Base-by-base conservation (phyloP, 2,113 vertebrate genomes). In the Gulo gulo region DNA sequence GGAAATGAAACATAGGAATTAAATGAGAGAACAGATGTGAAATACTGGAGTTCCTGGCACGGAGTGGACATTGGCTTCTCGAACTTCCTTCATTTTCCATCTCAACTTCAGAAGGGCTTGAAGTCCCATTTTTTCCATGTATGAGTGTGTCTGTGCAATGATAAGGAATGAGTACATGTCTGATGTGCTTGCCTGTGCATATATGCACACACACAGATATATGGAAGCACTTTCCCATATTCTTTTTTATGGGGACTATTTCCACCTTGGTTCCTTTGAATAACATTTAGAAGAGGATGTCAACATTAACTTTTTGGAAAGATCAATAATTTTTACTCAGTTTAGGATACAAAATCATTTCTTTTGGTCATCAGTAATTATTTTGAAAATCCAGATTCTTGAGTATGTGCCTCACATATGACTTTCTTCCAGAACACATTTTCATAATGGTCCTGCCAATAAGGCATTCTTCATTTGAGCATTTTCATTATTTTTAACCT, bases 381-480 rank as follows among this genome's bases (percentile, higher is more conserved):
- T 74, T 91, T 80, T 82, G 85, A 91, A 79, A 79, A 89, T 83
- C 18, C n/a, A 74, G 13, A 36, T 59, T 93, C 94, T 92, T 90
- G n/a, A 80, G 10, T 87, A 78, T 95, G 94, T 91, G 71, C 34
- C n/a, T 15, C 74, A 52, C 18, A 86, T 67, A 45, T 42, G 39
- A 67, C 39, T 93, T 94, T 95, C 89, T 93, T 84, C 88, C 7
- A 85, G 65, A 76, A 87, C 34, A 89, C 36, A 45, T 42, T 88
- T 63, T 97, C 85, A 59, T 82, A 74, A 95, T 63, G 85, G 6
- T 97, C 84, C 79, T 96, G 63, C 83, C 96, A 95, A 95, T 90
- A 96, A 81, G 23, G 45, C 69, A 93, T 97, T 97, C 50, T 97
- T 97, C 95, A 95, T 88, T 91, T 96, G 59, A 96, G 80, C 83